A percentile compares a stretch with the other conserved stretches of the same genome.
phyloP scores from a whole-genome alignment of 2,888 invertebrate species.

The Dicyrtomina minuta region DNA sequence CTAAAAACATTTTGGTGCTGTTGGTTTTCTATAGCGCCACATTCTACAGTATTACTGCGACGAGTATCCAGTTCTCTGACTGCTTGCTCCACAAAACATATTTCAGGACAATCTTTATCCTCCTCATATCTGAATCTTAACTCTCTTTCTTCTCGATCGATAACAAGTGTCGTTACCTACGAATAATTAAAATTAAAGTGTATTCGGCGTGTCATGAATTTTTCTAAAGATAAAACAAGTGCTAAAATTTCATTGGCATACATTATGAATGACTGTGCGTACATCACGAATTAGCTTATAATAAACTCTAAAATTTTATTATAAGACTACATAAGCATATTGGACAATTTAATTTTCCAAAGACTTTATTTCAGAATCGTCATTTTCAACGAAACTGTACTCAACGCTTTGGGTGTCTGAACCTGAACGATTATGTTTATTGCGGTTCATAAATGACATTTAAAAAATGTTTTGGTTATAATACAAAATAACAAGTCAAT shows the following conservation, averaged over 20 bases:
- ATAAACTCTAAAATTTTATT: no score
- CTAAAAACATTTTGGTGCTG: constrained; percentile 1
- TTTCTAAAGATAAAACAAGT: background rate
- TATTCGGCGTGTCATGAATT: background rate
- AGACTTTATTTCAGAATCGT: constrained; percentile 28
- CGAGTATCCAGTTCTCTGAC: constrained; percentile 60
- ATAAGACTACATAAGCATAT: no score
- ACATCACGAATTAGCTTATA: no score
- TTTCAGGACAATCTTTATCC: constrained; percentile 72
- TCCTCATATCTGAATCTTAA: constrained; percentile 63
- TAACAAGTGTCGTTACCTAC: constrained; percentile 69
- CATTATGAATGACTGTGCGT: no score
- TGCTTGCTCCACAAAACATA: constrained; percentile 82
- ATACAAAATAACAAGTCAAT: no score
- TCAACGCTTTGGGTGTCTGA: constrained; percentile 24
- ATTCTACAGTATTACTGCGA: constrained; percentile 8
- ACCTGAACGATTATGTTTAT: no score
- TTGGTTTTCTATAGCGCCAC: background rate
- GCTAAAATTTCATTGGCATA: background rate
- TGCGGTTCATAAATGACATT: no score
- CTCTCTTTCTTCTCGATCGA: constrained; percentile 69
- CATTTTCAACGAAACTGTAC: constrained; percentile 15
- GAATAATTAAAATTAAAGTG: constrained; percentile 52
- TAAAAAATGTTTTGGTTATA: background rate
- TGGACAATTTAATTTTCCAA: constrained; percentile 29